Base-by-base conservation (phyloP, 2,113 vertebrate species). In the Numenius arquata region DNA sequence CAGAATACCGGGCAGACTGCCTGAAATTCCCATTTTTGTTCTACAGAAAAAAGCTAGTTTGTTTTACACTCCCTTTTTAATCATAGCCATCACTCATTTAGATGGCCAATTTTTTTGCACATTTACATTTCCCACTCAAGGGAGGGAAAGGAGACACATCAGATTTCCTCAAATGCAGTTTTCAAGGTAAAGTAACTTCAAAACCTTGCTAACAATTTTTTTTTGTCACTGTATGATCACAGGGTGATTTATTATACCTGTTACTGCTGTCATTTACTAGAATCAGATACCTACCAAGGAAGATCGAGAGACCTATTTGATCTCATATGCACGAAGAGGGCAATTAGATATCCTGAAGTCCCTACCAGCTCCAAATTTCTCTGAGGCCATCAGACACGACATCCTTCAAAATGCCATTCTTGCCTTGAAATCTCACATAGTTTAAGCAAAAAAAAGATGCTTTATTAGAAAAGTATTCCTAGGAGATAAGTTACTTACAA, bases 401-500 rank as follows among this genome's bases (percentile, higher is more conserved):
- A 0, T 36, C 19, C 52, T 93, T 82, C 62, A 88, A 90, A 91
- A 58, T 26, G 11, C 3, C 41, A 20, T 18, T 85, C 25, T 81
- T 82, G 36, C 34, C 20, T 27, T 34, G 29, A 70, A 63, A 65
- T 27, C 15, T 90, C 19, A 38, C 5, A 4, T 3, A 40, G 55
- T 7, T 85, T 15, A 76, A 67, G 34, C 8, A 5, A 7, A 34
- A 75, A 62, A 81, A 45, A 75, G 43, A 41, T 32, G 63, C 10
- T 74, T 77, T 45, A 40, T 23, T 84, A 15, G 25, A 48, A 32
- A 87, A 91, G 10, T 26, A 48, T 38, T 85, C 12, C 40, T 32
- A 61, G 73, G 12, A 53, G 38, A 16, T 18, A 77, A 43, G 8
- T 41, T 97, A 98, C 99, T 98, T 98, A 99, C 99, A 99, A 99